A percentile compares a stretch with the other conserved stretches of the same genome.
Evolutionary conservation across 2,888 invertebrate species (phyloP).

Genomic region (Liodrosophila aerea): DNA sequence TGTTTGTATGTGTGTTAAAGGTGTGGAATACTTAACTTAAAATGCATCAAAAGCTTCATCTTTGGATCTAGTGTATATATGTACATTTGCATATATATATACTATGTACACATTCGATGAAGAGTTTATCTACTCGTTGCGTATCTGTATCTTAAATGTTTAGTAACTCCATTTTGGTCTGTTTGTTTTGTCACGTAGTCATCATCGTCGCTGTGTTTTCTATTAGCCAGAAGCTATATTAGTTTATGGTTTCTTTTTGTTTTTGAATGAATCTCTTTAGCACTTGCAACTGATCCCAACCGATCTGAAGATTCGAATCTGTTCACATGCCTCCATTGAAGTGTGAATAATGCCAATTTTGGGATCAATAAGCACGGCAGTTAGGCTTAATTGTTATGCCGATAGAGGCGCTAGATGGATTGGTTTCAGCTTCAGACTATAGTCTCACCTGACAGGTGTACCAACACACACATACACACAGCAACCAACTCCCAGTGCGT

Average conservation of each 20-base stretch:
- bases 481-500: neutral
- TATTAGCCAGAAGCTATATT: constrained; percentile 9
- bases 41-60: constrained; percentile 52
- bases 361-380: constrained; percentile 56
- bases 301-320: constrained; percentile 8
- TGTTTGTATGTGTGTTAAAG: constrained; percentile 48
- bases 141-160: constrained; percentile 15
- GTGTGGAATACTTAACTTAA: constrained; percentile 36
- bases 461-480: constrained; percentile 28
- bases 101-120: constrained; percentile 3
- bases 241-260: too few relatives aligned
- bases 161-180: constrained; percentile 2
- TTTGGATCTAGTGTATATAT: too few relatives aligned
- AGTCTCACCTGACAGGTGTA: constrained; percentile 75
- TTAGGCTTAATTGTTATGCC: constrained; percentile 77
- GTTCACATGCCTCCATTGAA: constrained; percentile 72
- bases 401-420: constrained; percentile 77
- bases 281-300: constrained; percentile 16
- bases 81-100: neutral
- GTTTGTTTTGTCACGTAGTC: constrained; percentile 62
- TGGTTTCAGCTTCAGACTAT: constrained; percentile 58
- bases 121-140: constrained; percentile 10
- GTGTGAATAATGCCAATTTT: constrained; percentile 77
- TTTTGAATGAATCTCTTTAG: constrained; percentile 67
- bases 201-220: constrained; percentile 3